Conservation (phyloP, 2,888 invertebrate species). For the Agrenia bidenticulata region DNA sequence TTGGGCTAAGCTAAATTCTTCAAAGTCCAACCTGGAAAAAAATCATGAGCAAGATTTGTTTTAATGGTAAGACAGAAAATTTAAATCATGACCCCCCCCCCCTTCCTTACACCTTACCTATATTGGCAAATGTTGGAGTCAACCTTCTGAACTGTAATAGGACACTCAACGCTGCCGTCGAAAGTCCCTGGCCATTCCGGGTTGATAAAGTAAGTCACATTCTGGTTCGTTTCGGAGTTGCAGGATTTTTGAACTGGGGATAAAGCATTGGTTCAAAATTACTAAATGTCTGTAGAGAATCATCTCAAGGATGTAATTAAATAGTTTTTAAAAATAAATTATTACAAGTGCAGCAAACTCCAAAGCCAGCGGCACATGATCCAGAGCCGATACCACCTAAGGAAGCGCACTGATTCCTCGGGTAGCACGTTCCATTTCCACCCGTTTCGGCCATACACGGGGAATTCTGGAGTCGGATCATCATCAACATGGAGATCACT, state of each 20-base stretch:
- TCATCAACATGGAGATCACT: conserved; percentile 79
- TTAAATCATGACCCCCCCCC: background rate
- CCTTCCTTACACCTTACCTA: conserved; percentile 31
- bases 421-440: conserved; percentile 79
- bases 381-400: conserved; percentile 74
- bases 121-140: conserved; percentile 53
- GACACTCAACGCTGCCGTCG: conserved; percentile 53
- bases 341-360: conserved; percentile 74
- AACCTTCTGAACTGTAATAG: conserved; percentile 52
- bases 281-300: background rate
- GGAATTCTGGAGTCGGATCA: conserved; percentile 76
- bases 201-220: conserved; percentile 52
- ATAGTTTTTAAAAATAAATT: background rate
- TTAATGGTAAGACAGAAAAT: background rate
- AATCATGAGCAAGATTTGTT: background rate
- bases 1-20: conserved; percentile 52
- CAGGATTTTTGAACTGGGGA: conserved; percentile 50
- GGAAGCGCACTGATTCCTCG: conserved; percentile 69
- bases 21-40: conserved; percentile 53
- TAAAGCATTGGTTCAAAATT: background rate
- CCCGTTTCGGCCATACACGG: conserved; percentile 73
- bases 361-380: conserved; percentile 75
- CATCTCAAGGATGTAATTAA: too few species aligned
- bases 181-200: conserved; percentile 52
- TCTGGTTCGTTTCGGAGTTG: conserved; percentile 52